Base-by-base conservation (phyloP, 2,113 vertebrate genomes). In the Stegastes partitus region DNA sequence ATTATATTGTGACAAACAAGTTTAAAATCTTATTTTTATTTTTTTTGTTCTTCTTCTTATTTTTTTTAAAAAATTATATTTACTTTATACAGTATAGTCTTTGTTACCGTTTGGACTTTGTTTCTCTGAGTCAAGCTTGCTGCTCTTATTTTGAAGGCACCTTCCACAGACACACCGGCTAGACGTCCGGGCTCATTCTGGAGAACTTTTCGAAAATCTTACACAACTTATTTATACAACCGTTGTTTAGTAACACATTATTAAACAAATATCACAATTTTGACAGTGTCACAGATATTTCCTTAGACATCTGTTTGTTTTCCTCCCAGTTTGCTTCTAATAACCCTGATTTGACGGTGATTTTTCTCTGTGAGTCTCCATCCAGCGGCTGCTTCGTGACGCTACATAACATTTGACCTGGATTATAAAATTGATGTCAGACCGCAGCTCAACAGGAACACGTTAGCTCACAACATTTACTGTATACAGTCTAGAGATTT, bases 191-290 rank as follows among this genome's bases (percentile, higher is more conserved):
- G 1, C 50, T 42, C 0, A 47, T 39, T 62, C 0, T 19, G 0
- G 9, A 5, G 39, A 16, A 39, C 71, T 84, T 84, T 1, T 62
- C 8, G 2, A 0, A 25, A 42, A 22, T 9, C 15, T 79, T 87
- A 87, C 66, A 82, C 68, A 84, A 80, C 34, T 68, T 69, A 77
- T 25, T 85, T 83, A 82, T 49, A 47, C 79, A 82, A 81, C 47
- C 0, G 42, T 55, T 59, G 51, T 71, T 78, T 57, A 3, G 50
- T 74, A 81, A 81, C 73, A 54, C 8, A 0, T 77, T 74, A 67
- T 37, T 44, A 65, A 79, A 81, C 1, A 1, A 62, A 14, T 23
- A 31, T 3, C 2, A 51, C 11, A 47, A 45, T 5, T 47, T 19
- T 0, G 7, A 34, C 1, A 23, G 25, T 11, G 0, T 23, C n/a